Evolutionary conservation across 2,113 vertebrate species (phyloP).

Genomic region (Sarotherodon lohbergeri): DNA sequence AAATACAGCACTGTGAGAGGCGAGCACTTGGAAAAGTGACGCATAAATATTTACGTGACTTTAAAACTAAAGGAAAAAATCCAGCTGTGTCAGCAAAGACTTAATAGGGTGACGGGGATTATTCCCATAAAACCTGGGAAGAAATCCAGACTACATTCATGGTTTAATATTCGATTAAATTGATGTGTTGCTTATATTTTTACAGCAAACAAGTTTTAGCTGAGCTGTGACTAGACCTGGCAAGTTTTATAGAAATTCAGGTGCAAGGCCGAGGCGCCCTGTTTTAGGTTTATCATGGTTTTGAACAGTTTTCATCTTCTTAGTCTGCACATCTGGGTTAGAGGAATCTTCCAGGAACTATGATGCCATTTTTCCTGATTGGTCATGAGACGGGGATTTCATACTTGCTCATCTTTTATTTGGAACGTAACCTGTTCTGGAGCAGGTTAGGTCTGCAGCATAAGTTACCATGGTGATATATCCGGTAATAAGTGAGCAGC

Average conservation of each 20-base stretch:
- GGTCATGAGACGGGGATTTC: not conserved
- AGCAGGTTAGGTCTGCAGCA: not conserved
- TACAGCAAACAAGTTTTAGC: not conserved
- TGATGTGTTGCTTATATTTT: not conserved
- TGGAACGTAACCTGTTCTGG: not conserved
- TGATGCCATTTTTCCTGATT: fast-evolving
- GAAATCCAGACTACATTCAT: not conserved
- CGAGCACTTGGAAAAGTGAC: not conserved
- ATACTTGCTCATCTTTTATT: fast-evolving
- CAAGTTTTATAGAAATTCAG: not conserved
- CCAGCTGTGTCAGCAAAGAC: not conserved
- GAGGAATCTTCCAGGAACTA: not conserved
- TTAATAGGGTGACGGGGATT: not conserved
- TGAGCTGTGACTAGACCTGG: not conserved
- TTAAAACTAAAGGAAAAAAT: not conserved
- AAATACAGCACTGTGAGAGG: not conserved
- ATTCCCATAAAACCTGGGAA: not conserved
- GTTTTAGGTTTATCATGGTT: not conserved
- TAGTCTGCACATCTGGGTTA: not conserved
- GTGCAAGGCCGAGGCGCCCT: not conserved
- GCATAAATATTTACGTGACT: not conserved
- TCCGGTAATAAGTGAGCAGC: not conserved
- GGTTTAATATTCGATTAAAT: not conserved
- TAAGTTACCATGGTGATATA: not conserved
- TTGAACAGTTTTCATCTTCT: not conserved